Evolutionary conservation across 2,888 invertebrate genomes (phyloP).

Genomic region (Ischnura elegans): DNA sequence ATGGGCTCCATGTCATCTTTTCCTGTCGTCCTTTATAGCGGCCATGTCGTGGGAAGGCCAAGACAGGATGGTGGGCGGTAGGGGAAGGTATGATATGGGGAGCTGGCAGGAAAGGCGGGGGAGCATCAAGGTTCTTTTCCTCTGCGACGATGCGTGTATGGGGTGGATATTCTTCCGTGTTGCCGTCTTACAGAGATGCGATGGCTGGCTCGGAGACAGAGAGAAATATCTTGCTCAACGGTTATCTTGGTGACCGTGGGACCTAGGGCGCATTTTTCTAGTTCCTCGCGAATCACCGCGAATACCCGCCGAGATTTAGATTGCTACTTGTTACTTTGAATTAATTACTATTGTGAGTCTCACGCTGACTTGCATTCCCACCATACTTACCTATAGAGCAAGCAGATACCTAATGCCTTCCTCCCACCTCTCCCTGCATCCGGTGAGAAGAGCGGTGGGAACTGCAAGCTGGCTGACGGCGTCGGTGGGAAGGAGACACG

Average conservation of each 20-base stretch:
- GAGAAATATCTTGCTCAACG: not conserved
- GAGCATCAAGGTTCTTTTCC: not conserved
- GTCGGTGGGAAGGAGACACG: too few relatives aligned
- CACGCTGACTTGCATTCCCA: too few relatives aligned
- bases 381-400: too few relatives aligned
- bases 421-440: too few relatives aligned
- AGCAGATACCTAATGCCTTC: too few relatives aligned
- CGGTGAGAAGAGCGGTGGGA: too few relatives aligned
- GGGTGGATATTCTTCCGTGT: not conserved
- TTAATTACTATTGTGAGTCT: too few relatives aligned
- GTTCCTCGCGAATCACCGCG: not conserved
- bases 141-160: not conserved
- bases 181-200: not conserved
- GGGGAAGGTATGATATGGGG: not conserved
- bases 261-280: not conserved
- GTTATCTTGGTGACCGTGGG: not conserved
- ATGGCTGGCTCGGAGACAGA: not conserved
- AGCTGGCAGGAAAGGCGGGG: not conserved
- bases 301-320: not conserved
- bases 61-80: not conserved
- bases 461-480: too few relatives aligned
- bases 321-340: too few relatives aligned
- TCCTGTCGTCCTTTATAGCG: conserved; percentile 23
- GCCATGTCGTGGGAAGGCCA: not conserved
- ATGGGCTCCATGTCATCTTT: not conserved